phyloP scores from a whole-genome alignment of 2,113 vertebrate genomes.

The Gadus chalcogrammus region DNA sequence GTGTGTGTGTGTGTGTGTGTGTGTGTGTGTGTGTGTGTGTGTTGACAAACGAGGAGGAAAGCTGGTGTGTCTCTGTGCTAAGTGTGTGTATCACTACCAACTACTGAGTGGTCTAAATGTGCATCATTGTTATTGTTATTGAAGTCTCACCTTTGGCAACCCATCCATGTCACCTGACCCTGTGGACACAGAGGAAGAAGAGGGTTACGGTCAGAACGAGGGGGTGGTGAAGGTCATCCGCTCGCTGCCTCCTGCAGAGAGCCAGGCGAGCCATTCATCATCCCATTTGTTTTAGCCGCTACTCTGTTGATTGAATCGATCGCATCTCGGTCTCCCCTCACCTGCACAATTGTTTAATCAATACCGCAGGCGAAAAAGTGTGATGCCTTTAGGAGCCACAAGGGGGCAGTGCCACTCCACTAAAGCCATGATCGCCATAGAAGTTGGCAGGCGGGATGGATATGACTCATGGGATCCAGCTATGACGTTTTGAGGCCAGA shows the following conservation, averaged over 20 bases:
- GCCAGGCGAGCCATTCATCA: conserved; percentile 43
- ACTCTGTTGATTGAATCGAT: conserved; percentile 35
- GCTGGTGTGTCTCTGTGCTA: no score
- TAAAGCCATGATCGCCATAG: conserved; percentile 1
- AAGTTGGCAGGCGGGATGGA: neutral
- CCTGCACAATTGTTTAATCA: conserved; percentile 39
- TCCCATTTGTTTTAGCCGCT: conserved; percentile 48
- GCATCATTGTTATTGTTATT: no score
- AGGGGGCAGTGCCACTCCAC: conserved; percentile 48
- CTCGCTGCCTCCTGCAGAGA: conserved; percentile 3
- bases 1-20: no score
- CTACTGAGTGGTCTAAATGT: no score
- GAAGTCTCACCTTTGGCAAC: conserved; percentile 84
- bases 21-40: no score
- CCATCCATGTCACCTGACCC: conserved; percentile 88
- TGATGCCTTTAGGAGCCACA: conserved; percentile 37
- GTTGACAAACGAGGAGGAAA: no score
- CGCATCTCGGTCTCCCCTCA: conserved; percentile 41
- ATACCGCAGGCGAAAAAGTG: conserved; percentile 5
- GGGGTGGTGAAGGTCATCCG: neutral
- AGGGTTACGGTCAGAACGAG: conserved; percentile 5
- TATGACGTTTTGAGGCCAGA: neutral
- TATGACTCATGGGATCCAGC: neutral
- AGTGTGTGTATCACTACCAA: no score
- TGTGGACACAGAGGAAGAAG: conserved; percentile 45